Evolutionary conservation across 2,888 invertebrate species (phyloP).

Genomic region (Isotomurus palustris): DNA sequence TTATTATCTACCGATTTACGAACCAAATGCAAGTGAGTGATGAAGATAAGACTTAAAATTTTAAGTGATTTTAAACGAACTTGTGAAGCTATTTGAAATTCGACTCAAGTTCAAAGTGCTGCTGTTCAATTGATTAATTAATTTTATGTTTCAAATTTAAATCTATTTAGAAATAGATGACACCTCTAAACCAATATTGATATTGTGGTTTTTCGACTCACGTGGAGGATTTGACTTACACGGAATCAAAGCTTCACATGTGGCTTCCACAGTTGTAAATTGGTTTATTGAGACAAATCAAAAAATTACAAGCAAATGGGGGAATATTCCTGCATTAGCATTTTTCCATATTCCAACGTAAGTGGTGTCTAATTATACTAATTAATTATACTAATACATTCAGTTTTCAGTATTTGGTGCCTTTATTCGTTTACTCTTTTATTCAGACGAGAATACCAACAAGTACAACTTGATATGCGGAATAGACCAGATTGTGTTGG

Average conservation of each 20-base stretch:
- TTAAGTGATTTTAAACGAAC: too few species aligned
- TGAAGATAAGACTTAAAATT: too few species aligned
- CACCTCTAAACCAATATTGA: slow-evolving; percentile 16
- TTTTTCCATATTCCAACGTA: slow-evolving; percentile 32
- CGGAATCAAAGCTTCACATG: slow-evolving; percentile 16
- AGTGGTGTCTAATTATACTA: neutral
- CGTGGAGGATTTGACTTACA: slow-evolving; percentile 23
- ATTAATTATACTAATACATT: too few species aligned
- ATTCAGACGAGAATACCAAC: slow-evolving; percentile 16
- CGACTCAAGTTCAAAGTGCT: too few species aligned
- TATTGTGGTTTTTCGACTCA: slow-evolving; percentile 28
- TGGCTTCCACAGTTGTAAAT: slow-evolving; percentile 14
- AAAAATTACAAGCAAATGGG: slow-evolving; percentile 13
- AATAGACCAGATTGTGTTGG: slow-evolving; percentile 18
- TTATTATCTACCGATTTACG: slow-evolving; percentile 20
- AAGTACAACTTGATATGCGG: slow-evolving; percentile 20
- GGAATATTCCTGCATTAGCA: slow-evolving; percentile 19
- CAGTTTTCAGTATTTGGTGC: too few species aligned
- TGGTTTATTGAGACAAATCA: slow-evolving; percentile 17
- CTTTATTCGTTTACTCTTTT: neutral
- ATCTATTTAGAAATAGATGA: too few species aligned
- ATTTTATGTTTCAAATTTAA: too few species aligned
- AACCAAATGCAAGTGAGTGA: too few species aligned
- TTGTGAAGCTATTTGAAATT: too few species aligned
- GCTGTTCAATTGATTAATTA: too few species aligned